phyloP scores from a whole-genome alignment of 2,113 vertebrate genomes.

The Promerops cafer region DNA sequence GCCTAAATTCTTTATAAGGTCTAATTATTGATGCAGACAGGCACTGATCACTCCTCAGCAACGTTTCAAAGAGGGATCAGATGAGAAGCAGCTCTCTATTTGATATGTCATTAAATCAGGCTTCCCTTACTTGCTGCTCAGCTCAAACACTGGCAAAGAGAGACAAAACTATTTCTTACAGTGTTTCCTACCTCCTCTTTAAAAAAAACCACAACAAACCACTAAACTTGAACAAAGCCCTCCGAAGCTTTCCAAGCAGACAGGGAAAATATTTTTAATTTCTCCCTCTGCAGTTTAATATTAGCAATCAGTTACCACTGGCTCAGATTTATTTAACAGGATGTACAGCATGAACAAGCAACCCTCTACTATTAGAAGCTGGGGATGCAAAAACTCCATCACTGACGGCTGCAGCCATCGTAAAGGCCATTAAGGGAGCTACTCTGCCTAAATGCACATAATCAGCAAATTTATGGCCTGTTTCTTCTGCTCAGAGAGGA shows the following conservation, averaged over 20 bases:
- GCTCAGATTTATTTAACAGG: slow-evolving; percentile 35
- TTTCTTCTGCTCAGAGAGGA: slow-evolving; percentile 16
- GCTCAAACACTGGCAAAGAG: neutral
- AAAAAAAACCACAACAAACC: neutral
- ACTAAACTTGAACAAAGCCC: neutral
- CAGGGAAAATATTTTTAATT: neutral
- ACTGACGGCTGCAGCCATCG: neutral
- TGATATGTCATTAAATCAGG: neutral
- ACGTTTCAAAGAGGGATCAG: neutral
- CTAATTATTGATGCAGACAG: neutral
- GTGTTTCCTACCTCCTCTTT: neutral
- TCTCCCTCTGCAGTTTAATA: neutral
- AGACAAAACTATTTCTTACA: neutral
- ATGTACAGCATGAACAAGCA: neutral
- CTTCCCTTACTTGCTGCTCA: neutral
- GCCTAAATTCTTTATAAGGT: neutral
- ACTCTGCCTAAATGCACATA: slow-evolving; percentile 46
- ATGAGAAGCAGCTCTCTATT: neutral
- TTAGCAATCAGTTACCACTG: neutral
- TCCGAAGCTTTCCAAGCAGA: neutral
- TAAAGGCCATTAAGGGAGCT: slow-evolving; percentile 56
- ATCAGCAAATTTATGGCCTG: slow-evolving; percentile 59
- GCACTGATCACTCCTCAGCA: neutral
- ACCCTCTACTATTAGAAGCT: neutral
- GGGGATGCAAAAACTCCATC: slow-evolving; percentile 37